Evolutionary conservation across 2,113 vertebrate species (phyloP), one percentile per base, ranked within the genome.

Genomic region (Paracanthobrama guichenoti): DNA sequence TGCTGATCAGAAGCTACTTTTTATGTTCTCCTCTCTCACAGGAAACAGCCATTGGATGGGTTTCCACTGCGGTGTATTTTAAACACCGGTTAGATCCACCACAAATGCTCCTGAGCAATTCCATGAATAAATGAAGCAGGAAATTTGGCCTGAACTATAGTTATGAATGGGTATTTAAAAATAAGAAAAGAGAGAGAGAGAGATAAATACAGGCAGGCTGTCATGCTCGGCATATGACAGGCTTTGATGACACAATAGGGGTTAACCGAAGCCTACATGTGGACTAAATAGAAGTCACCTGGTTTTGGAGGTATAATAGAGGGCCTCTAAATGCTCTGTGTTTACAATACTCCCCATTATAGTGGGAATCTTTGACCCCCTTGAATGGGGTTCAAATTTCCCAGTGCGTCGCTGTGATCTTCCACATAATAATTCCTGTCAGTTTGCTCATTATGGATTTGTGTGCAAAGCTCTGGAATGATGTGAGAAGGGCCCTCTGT

Each of bases 371-470:
- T 93, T 93, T 93, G 89, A 92, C 90, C 91, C 18, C 81, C 67
- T 82, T 91, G 90, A 93, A 93, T 93, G 92, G 89, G 90, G 92
- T 91, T 96, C 95, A 87, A 91, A 91, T 97, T 97, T 96, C 96
- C 88, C 91, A 89, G 91, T 92, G 93, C 91, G 88, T 92, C 85
- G 92, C 94, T 95, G 90, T 94, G 93, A 94, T 95, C 94, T 94
- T 91, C 91, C 87, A 94, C 93, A 96, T 95, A 95, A 95, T 96
- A 90, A 89, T 92, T 95, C 94, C 96, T 96, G 94, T 96, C 96
- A 96, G 92, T 95, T 95, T 93, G 90, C 92, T 96, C 94, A 96
- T 96, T 97, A 95, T 94, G 91, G 92, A 95, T 95, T 95, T 94
- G 62, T 93, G 95, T 92, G 94, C 93, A 95, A 95, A 94, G 92